These are phyloP conservation scores for Neoniphon sammara DNA, from an alignment of 2,797 vertebrate species.

Conservation along the genomic window DNA sequence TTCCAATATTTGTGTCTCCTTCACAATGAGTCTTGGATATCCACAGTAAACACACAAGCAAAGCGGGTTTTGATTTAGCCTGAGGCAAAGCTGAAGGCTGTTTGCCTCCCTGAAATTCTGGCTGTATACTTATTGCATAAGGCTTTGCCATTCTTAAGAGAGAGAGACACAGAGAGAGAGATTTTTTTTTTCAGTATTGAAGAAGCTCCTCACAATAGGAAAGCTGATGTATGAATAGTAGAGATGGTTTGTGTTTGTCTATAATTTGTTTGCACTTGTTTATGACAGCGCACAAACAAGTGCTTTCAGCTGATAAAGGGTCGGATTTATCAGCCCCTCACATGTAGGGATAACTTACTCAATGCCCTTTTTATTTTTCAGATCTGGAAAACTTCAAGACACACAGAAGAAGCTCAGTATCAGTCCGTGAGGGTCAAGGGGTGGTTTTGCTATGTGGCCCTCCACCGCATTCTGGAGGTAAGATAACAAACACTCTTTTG, in stretches of 20 bases:
- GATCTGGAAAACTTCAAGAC: constrained; percentile 96
- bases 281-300: background rate
- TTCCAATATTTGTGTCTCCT: constrained; percentile 16
- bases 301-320: constrained; percentile 9
- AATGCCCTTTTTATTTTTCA: constrained; percentile 67
- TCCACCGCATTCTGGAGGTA: constrained; percentile 95
- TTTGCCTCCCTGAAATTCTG: constrained; percentile 47
- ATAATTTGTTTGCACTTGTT: constrained; percentile 35
- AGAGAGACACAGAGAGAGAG: too few species aligned
- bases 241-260: constrained; percentile 24
- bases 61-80: constrained; percentile 54
- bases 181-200: background rate
- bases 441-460: constrained; percentile 96
- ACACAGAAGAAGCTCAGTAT: constrained; percentile 91
- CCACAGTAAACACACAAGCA: constrained; percentile 32
- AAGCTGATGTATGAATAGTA: background rate
- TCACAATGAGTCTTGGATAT: constrained; percentile 28
- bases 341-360: constrained; percentile 20
- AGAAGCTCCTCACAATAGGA: background rate
- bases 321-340: constrained; percentile 16
- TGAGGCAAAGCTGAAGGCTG: constrained; percentile 61
- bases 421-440: constrained; percentile 94
- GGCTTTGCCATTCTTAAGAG: constrained; percentile 3
- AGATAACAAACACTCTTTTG: constrained; percentile 4
- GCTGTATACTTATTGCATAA: constrained; percentile 13